phyloP scores from a whole-genome alignment of 2,797 vertebrate species.

The Echeneis naucrates region DNA sequence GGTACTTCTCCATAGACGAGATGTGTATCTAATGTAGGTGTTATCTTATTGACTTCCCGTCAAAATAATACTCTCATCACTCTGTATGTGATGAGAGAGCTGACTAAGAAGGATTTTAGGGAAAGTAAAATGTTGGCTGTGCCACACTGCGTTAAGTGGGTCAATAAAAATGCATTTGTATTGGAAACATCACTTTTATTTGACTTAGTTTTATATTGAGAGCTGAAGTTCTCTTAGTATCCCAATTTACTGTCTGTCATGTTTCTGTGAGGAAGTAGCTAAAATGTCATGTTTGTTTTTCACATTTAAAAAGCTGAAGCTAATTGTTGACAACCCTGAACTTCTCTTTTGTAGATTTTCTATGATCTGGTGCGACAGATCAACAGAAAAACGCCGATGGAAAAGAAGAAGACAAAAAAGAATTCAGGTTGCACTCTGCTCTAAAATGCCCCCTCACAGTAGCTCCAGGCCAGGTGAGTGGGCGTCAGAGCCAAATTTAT shows the following conservation, averaged over 20 bases:
- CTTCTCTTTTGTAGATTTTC: slow-evolving; percentile 90
- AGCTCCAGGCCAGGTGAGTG: slow-evolving; percentile 95
- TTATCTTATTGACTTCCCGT: neutral
- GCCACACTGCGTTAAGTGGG: neutral
- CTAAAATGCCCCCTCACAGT: slow-evolving; percentile 86
- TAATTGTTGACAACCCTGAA: neutral
- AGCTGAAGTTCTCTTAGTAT: neutral
- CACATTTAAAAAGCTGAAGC: neutral
- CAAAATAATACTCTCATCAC: neutral
- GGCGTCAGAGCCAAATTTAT: slow-evolving; percentile 39
- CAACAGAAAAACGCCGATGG: slow-evolving; percentile 99
- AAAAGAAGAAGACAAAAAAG: slow-evolving; percentile 99
- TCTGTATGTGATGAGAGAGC: neutral
- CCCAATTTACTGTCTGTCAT: neutral
- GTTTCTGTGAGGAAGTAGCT: neutral
- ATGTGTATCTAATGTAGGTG: neutral
- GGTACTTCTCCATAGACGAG: neutral
- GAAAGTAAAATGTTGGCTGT: neutral
- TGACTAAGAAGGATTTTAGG: neutral
- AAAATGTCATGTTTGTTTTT: neutral
- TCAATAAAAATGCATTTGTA: neutral
- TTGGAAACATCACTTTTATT: neutral
- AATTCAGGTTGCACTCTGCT: slow-evolving; percentile 96
- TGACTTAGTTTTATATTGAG: neutral
- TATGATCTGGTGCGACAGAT: slow-evolving; percentile 99